Percentiles rank a stretch among this genome's conserved stretches.
These are phyloP conservation scores for Phalanger gymnotis DNA, from an alignment of 2,797 vertebrate genomes.

Conservation along the genomic window DNA sequence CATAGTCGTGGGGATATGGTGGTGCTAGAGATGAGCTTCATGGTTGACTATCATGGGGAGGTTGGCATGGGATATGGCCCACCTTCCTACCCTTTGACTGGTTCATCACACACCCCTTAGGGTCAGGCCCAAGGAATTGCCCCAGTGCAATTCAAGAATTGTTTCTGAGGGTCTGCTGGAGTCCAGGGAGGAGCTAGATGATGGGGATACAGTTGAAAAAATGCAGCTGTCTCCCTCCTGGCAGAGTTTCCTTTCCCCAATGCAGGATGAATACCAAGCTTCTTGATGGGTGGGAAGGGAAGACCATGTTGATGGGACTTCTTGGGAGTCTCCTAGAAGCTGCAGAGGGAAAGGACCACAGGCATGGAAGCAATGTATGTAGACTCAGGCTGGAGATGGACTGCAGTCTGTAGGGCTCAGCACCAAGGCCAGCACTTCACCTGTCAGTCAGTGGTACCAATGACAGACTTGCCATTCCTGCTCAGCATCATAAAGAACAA, in stretches of 20 bases:
- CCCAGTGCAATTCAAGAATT: neutral
- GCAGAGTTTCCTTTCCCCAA: neutral
- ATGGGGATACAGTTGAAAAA: neutral
- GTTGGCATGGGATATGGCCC: neutral
- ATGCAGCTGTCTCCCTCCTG: neutral
- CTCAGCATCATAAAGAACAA: neutral
- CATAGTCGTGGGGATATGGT: neutral
- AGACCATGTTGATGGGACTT: neutral
- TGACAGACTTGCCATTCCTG: neutral
- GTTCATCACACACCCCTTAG: neutral
- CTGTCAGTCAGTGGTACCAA: neutral
- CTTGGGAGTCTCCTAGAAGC: neutral
- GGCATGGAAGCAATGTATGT: too few relatives aligned
- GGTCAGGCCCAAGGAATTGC: neutral
- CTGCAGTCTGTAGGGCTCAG: neutral
- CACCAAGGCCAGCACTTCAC: neutral
- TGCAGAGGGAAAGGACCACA: neutral
- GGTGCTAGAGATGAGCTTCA: neutral
- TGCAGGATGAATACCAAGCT: neutral
- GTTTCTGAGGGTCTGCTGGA: neutral
- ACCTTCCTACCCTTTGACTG: neutral
- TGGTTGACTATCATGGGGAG: neutral
- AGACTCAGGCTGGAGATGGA: neutral
- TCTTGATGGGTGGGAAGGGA: neutral
- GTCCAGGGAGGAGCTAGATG: neutral